Conservation (phyloP, 2,797 vertebrate genomes). For the Graptemys geographica region DNA sequence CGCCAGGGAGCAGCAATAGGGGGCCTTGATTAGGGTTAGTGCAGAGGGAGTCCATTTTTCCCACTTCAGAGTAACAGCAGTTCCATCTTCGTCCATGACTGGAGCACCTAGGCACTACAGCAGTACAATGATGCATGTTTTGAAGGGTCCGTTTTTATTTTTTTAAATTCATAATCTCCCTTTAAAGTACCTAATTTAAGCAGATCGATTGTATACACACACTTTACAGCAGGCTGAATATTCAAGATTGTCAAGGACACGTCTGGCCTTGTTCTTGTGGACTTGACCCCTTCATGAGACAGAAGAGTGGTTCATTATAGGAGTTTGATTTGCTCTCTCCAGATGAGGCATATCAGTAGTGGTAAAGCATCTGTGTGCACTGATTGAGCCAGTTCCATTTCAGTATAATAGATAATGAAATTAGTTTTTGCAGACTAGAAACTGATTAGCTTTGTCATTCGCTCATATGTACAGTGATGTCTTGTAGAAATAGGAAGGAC, state of each 20-base stretch:
- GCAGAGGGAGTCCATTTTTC: rapidly evolving
- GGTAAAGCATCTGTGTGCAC: background rate
- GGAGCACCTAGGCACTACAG: background rate
- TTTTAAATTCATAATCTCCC: background rate
- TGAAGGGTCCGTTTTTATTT: background rate
- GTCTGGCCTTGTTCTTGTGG: background rate
- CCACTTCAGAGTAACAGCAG: rapidly evolving
- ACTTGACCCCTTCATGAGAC: background rate
- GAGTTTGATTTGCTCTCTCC: background rate
- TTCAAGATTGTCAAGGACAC: rapidly evolving
- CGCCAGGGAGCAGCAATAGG: rapidly evolving
- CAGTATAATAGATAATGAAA: rapidly evolving
- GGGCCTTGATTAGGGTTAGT: background rate
- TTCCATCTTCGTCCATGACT: background rate
- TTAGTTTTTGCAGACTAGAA: background rate
- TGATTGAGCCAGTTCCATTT: background rate
- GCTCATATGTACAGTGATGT: rapidly evolving
- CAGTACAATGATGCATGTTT: background rate
- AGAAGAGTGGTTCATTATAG: background rate
- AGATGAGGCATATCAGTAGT: background rate
- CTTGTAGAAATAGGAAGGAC: background rate
- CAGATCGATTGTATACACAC: background rate
- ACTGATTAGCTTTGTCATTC: background rate
- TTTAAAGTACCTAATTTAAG: background rate
- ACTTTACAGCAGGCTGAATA: background rate